These are phyloP conservation scores for Ciconia maguari DNA, from an alignment of 2,113 vertebrate genomes.

Conservation along the genomic window DNA sequence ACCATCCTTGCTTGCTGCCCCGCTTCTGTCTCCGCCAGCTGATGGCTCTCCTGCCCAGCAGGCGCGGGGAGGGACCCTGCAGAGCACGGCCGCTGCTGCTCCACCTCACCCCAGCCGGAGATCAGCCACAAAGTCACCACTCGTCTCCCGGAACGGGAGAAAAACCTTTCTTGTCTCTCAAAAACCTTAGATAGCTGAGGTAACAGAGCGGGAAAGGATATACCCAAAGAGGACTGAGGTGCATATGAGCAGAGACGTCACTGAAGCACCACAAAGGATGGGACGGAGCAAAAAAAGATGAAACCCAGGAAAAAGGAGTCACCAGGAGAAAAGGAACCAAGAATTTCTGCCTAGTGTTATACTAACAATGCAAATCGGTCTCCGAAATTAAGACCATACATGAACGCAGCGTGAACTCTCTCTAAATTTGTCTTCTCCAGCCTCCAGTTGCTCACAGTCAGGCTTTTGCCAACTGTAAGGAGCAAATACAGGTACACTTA, in stretches of 20 bases:
- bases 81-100: neutral
- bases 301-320: neutral
- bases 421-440: neutral
- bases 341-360: neutral
- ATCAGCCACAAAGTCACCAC: neutral
- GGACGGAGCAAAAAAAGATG: neutral
- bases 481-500: neutral
- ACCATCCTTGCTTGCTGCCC: neutral
- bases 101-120: neutral
- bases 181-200: neutral
- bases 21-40: neutral
- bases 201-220: neutral
- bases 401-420: neutral
- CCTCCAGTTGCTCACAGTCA: neutral
- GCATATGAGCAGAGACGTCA: neutral
- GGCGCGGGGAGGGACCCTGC: rapidly evolving
- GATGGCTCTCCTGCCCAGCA: neutral
- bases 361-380: rapidly evolving
- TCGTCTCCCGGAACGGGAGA: neutral
- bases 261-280: neutral
- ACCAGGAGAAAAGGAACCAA: neutral
- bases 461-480: neutral
- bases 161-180: neutral
- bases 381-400: neutral
- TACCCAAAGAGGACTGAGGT: neutral